Evolutionary conservation across 2,797 vertebrate genomes (phyloP).

Genomic region (Urocyon cinereoargenteus): DNA sequence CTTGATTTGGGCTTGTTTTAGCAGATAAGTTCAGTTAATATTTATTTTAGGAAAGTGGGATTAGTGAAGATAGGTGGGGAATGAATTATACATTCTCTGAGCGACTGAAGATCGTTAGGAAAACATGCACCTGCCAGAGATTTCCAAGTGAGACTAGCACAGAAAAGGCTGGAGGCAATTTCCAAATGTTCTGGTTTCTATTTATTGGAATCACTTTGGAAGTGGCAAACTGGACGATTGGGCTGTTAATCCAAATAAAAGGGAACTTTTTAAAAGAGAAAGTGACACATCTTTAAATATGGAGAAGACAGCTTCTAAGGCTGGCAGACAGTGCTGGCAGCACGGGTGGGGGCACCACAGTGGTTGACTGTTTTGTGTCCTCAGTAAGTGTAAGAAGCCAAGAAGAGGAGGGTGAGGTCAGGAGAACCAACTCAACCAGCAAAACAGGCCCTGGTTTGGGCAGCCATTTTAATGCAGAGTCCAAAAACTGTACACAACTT

Average conservation of each 20-base stretch:
- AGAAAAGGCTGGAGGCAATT: neutral
- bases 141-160: neutral
- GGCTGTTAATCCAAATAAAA: constrained; percentile 38
- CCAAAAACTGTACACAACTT: neutral
- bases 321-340: neutral
- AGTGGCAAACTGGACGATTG: neutral
- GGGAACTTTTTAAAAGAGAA: neutral
- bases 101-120: constrained; percentile 60
- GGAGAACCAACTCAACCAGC: neutral
- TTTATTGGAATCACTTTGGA: constrained; percentile 42
- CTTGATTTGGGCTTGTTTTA: constrained; percentile 81
- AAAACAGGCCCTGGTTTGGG: neutral
- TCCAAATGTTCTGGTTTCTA: constrained; percentile 46
- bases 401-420: neutral
- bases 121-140: neutral
- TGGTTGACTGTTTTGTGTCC: neutral
- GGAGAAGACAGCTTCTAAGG: neutral
- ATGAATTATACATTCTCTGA: constrained; percentile 75
- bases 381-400: neutral
- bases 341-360: neutral
- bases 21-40: constrained; percentile 80
- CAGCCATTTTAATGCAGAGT: neutral
- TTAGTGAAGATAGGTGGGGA: constrained; percentile 72
- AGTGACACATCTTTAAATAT: neutral
- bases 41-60: constrained; percentile 79